A percentile compares a stretch with the other conserved stretches of the same genome.
Evolutionary conservation across 1,140 invertebrate species (phyloP).

Genomic region (Ephestia elutella): DNA sequence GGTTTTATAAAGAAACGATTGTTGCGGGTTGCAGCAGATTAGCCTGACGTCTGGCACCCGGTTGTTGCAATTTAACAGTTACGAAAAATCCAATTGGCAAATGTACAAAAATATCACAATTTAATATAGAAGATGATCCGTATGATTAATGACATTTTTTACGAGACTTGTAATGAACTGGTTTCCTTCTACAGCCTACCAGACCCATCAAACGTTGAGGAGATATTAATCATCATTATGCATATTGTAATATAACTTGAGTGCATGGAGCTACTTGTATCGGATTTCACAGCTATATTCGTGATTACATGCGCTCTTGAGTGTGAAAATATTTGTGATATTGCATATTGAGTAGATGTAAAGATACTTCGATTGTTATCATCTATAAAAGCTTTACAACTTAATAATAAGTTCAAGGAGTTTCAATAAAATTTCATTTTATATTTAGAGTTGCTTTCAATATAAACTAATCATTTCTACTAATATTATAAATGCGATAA

Average conservation of each 20-base stretch:
- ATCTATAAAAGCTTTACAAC: no score
- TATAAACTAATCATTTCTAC: no score
- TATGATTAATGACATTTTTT: slow-evolving; percentile 30
- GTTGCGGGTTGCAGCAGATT: slow-evolving; percentile 35
- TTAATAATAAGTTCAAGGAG: no score
- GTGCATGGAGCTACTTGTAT: background rate
- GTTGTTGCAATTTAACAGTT: slow-evolving; percentile 42
- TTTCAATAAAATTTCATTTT: no score
- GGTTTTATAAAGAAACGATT: slow-evolving; percentile 51
- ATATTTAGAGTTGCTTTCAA: no score
- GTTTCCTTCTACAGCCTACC: background rate
- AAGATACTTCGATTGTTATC: background rate
- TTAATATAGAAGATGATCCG: slow-evolving; percentile 20
- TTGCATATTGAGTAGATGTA: background rate
- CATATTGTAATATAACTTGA: background rate
- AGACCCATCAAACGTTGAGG: background rate
- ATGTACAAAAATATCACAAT: slow-evolving; percentile 31
- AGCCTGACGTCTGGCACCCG: slow-evolving; percentile 29
- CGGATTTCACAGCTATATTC: background rate
- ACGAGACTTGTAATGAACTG: slow-evolving; percentile 11
- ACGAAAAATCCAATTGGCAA: slow-evolving; percentile 47
- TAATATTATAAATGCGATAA: no score
- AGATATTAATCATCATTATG: slow-evolving; percentile 9
- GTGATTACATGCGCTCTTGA: background rate
- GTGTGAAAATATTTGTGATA: background rate